phyloP scores from a whole-genome alignment of 2,888 invertebrate genomes.

The Vanessa cardui region DNA sequence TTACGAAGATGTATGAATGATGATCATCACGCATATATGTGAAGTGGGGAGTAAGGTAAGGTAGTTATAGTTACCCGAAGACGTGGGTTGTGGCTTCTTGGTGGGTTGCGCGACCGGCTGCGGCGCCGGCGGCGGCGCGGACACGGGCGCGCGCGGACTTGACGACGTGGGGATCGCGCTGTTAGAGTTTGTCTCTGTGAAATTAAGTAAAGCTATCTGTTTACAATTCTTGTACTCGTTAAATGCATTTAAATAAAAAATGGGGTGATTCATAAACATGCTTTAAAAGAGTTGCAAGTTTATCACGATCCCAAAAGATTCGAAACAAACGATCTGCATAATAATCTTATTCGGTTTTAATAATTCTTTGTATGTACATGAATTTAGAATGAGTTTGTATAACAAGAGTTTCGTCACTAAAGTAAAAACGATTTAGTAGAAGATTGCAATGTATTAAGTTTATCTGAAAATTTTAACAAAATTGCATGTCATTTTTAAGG shows the following conservation, averaged over 20 bases:
- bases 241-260: neutral
- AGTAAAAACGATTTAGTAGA: no score
- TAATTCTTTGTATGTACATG: no score
- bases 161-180: constrained; percentile 42
- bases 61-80: constrained; percentile 59
- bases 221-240: neutral
- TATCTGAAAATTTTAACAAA: no score
- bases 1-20: no score
- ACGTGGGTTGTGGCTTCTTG: constrained; percentile 62
- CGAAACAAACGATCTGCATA: no score
- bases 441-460: no score
- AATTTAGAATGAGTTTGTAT: no score
- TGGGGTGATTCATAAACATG: neutral
- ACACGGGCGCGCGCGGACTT: constrained; percentile 35
- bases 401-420: no score
- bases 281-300: neutral
- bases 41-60: no score
- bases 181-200: constrained; percentile 42
- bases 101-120: constrained; percentile 42
- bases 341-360: no score
- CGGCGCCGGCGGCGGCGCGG: constrained; percentile 38
- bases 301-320: neutral
- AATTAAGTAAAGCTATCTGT: neutral
- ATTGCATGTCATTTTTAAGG: no score
- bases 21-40: no score